These are phyloP conservation scores for Argopecten irradians DNA, from an alignment of 1,140 invertebrate species.

Conservation along the genomic window DNA sequence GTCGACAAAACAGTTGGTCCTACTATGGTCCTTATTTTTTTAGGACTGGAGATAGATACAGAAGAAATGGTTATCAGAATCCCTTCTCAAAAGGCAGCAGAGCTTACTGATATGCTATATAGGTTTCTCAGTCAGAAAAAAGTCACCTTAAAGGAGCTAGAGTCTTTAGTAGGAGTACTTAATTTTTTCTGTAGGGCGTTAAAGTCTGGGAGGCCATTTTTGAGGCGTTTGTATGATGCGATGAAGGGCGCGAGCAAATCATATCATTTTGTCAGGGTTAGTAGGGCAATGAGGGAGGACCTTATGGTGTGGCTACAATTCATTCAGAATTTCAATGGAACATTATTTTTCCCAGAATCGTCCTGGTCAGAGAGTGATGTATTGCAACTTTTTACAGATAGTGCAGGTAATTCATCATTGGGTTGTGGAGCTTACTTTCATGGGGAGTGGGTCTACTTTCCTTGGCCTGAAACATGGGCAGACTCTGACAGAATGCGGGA, in stretches of 20 bases:
- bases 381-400: conserved; percentile 41
- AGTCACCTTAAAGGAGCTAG: conserved; percentile 27
- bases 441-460: conserved; percentile 39
- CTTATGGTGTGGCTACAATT: conserved; percentile 35
- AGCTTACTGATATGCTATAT: neutral
- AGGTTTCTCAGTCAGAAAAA: conserved; percentile 14
- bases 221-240: conserved; percentile 44
- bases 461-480: neutral
- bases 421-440: neutral
- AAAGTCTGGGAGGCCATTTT: conserved; percentile 29
- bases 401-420: neutral
- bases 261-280: conserved; percentile 39
- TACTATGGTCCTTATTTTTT: conserved; percentile 10
- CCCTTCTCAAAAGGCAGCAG: neutral
- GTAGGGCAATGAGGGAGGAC: conserved; percentile 25
- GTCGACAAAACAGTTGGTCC: conserved; percentile 30
- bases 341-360: neutral
- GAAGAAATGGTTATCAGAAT: conserved; percentile 30
- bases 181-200: conserved; percentile 43
- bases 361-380: conserved; percentile 25
- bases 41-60: conserved; percentile 43
- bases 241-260: conserved; percentile 20
- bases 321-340: conserved; percentile 42
- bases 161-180: conserved; percentile 43
- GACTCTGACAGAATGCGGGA: neutral